Percentiles rank a stretch among this genome's conserved stretches.
These are phyloP conservation scores for Hesperia comma DNA, from an alignment of 2,888 invertebrate species.

Conservation along the genomic window DNA sequence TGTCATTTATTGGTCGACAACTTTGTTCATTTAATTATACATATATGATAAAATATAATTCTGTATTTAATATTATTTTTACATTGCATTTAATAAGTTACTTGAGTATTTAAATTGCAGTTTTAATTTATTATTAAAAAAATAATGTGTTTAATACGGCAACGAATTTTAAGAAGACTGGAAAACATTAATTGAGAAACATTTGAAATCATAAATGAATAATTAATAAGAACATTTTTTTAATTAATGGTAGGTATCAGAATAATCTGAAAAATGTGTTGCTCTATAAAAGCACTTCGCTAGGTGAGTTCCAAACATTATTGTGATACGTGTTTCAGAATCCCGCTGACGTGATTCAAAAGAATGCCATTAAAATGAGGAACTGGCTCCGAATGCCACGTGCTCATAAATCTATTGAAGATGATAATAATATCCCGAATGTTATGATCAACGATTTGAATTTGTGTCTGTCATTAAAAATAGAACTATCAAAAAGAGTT, in stretches of 20 bases:
- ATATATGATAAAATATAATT: too few relatives aligned
- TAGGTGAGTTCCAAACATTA: constrained; percentile 27
- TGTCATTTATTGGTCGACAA: too few relatives aligned
- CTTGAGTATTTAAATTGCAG: too few relatives aligned
- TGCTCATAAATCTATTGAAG: constrained; percentile 44
- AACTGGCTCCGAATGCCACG: constrained; percentile 56
- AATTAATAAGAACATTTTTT: constrained; percentile 48
- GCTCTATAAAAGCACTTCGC: constrained; percentile 15
- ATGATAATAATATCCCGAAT: constrained; percentile 52
- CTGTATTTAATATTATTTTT: too few relatives aligned
- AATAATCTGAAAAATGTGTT: constrained; percentile 42
- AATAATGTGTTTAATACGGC: too few relatives aligned
- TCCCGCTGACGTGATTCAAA: constrained; percentile 60
- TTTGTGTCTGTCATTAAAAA: constrained; percentile 25
- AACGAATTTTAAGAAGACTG: too few relatives aligned
- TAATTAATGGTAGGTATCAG: too few relatives aligned
- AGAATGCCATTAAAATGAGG: constrained; percentile 68
- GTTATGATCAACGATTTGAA: constrained; percentile 52
- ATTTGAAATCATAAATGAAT: constrained; percentile 27
- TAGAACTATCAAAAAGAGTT: constrained; percentile 49
- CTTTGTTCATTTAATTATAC: too few relatives aligned
- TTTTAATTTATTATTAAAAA: too few relatives aligned
- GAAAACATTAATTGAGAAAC: too few relatives aligned
- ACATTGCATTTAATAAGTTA: too few relatives aligned
- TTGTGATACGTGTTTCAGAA: constrained; percentile 60